Evolutionary conservation across 2,888 invertebrate species (phyloP).

Genomic region (Nemotelus nigrinus): DNA sequence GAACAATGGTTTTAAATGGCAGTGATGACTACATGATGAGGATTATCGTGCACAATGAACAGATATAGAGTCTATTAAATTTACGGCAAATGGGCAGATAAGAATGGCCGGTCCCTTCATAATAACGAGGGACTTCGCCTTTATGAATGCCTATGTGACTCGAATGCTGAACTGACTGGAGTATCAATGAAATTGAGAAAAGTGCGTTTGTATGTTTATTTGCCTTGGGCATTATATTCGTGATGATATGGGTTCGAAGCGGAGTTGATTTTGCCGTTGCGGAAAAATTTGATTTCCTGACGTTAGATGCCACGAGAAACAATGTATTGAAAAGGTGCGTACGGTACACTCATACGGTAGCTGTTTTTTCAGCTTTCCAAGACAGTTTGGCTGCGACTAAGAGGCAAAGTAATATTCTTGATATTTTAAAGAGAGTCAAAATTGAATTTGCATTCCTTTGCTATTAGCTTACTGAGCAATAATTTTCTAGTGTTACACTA

Average conservation of each 20-base stretch:
- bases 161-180: constrained; percentile 31
- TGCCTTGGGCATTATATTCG: constrained; percentile 26
- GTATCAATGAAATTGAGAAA: constrained; percentile 40
- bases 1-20: constrained; percentile 57
- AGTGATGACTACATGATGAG: constrained; percentile 64
- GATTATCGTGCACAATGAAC: constrained; percentile 59
- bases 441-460: no score
- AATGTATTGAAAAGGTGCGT: constrained; percentile 8
- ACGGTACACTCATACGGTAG: background rate
- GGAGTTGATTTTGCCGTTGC: constrained; percentile 28
- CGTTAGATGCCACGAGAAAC: constrained; percentile 16
- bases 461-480: no score
- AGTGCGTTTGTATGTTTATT: constrained; percentile 40
- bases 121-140: constrained; percentile 15
- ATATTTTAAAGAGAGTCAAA: no score
- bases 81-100: constrained; percentile 46
- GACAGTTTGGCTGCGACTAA: no score
- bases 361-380: constrained; percentile 34
- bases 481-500: no score
- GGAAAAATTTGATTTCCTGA: constrained; percentile 31
- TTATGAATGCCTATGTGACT: constrained; percentile 15
- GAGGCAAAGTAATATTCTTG: no score
- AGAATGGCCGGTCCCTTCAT: constrained; percentile 38
- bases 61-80: constrained; percentile 48
- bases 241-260: constrained; percentile 35